phyloP scores from a whole-genome alignment of 1,140 invertebrate species.

The Palaemon carinicauda region DNA sequence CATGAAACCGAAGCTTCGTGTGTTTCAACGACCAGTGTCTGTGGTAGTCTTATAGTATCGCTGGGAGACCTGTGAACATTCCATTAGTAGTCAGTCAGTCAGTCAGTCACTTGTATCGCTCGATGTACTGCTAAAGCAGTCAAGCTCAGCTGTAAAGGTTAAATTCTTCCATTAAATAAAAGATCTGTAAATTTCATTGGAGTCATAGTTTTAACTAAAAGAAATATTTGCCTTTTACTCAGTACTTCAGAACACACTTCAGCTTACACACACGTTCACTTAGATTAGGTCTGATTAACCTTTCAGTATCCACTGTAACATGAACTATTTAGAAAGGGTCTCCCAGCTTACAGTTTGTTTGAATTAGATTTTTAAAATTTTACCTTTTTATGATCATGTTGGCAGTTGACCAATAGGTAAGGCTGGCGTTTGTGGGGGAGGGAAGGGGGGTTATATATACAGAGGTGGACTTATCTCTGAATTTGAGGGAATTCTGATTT shows the following conservation, averaged over 20 bases:
- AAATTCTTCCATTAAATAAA: too few species aligned
- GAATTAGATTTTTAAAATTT: not conserved
- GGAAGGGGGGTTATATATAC: not conserved
- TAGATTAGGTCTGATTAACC: too few species aligned
- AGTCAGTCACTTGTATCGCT: not conserved
- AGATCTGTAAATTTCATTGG: too few species aligned
- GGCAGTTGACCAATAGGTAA: conserved; percentile 21
- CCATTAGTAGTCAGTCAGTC: not conserved
- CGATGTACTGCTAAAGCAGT: too few species aligned
- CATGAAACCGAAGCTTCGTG: conserved; percentile 16
- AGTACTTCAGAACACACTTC: too few species aligned
- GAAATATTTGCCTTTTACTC: too few species aligned
- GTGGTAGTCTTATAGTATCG: conserved; percentile 7
- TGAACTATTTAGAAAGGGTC: not conserved
- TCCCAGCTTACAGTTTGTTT: conserved; percentile 17
- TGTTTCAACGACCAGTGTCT: conserved; percentile 30
- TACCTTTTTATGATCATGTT: conserved; percentile 7
- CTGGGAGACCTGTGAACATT: not conserved
- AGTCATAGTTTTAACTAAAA: too few species aligned
- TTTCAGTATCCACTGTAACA: too few species aligned
- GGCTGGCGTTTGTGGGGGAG: conserved; percentile 3
- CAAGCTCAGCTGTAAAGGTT: too few species aligned
- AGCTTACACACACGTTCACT: too few species aligned
- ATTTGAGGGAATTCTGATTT: conserved; percentile 16
- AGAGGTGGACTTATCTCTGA: not conserved